Base-by-base conservation (phyloP, 2,797 vertebrate species). In the Neoniphon sammara region DNA sequence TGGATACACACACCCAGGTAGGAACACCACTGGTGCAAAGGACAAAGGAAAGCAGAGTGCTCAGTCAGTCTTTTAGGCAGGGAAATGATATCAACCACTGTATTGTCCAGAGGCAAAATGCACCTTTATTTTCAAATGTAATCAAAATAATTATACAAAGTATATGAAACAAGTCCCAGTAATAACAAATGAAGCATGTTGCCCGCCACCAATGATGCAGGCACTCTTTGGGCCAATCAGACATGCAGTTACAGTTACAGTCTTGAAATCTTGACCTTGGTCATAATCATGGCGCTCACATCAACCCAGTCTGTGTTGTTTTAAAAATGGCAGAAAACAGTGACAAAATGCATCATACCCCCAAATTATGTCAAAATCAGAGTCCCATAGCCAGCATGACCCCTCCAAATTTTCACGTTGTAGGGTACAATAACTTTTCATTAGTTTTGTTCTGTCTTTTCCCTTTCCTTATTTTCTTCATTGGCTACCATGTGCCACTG, bases 1-100 rank as follows among this genome's bases (percentile, higher is more conserved):
- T 59, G 95, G 90, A 91, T 95, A 94, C 67, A 75, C 85, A 79
- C 96, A 94, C 70, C 91, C 94, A 96, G 97, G 97, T 98, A 95
- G 20, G 86, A 82, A 39, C 17, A 72, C 12, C 12, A 4, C 39
- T 42, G 39, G 39, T 11, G 12, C 12, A 15, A 1, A 11, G 39
- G 39, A 14, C 9, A 6, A 47, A 65, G 17, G 1, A 31, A 31
- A 31, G 30, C 30, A 31, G 3, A 3, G 6, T 6, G 30, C 30
- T 31, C 30, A 31, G 30, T 31, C 30, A 3, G 30, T 31, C 3
- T 31, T 31, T 31, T 31, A 31, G 30, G 30, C 30, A n/a, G n/a
- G n/a, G n/a, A n/a, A n/a, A n/a, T n/a, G n/a, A n/a, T 44, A 36
- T 20, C 6, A 31, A 11, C 21, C 34, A 54, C 11, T 44, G 1